A percentile compares a stretch with the other conserved stretches of the same genome.
Conservation (phyloP, 1,140 invertebrate species). For the Polypedilum pembai region DNA sequence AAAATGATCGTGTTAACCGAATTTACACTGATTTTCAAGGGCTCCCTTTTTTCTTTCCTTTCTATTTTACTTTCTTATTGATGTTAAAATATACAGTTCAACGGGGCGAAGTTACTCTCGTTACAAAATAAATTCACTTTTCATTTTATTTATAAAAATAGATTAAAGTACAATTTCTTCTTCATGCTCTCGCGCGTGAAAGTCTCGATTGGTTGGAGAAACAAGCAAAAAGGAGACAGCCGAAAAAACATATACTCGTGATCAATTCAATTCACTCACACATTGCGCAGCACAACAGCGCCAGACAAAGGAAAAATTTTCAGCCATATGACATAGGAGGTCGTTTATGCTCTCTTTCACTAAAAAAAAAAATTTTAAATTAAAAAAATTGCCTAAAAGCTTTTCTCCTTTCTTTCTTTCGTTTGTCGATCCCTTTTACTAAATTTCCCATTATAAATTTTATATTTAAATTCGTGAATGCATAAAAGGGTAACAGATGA, state of each 20-base stretch:
- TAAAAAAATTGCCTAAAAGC: too few relatives aligned
- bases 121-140: background rate
- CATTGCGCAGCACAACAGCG: background rate
- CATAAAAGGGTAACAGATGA: slow-evolving; percentile 24
- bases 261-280: background rate
- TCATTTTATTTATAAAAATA: background rate
- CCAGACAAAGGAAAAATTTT: background rate
- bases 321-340: slow-evolving; percentile 10
- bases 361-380: background rate
- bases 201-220: background rate
- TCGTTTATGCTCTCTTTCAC: slow-evolving; percentile 1
- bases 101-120: background rate
- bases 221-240: background rate
- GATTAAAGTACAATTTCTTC: background rate
- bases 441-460: background rate
- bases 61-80: background rate
- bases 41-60: background rate
- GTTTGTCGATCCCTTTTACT: background rate
- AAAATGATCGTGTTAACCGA: background rate
- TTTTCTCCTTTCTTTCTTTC: slow-evolving; percentile 2
- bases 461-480: background rate
- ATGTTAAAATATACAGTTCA: too few relatives aligned
- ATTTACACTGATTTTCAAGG: background rate
- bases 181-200: background rate
- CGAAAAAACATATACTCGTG: background rate